phyloP scores from a whole-genome alignment of 2,888 invertebrate species.

The Blera fallax region DNA sequence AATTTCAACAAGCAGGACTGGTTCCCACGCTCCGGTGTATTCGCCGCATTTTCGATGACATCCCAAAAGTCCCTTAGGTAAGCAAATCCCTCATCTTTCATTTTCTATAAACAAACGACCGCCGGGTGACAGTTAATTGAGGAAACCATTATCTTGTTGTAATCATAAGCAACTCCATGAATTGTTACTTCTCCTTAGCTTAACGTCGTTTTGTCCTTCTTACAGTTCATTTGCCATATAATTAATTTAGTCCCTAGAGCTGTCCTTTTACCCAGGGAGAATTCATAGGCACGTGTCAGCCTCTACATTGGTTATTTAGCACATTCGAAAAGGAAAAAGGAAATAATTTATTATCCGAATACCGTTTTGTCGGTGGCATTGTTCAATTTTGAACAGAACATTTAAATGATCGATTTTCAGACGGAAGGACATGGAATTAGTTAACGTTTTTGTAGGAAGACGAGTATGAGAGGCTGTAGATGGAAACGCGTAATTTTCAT shows the following conservation, averaged over 20 bases:
- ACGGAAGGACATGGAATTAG: constrained; percentile 6
- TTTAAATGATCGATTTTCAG: constrained; percentile 16
- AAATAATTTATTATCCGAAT: constrained; percentile 8
- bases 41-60: not conserved
- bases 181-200: constrained; percentile 6
- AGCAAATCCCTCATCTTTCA: constrained; percentile 13
- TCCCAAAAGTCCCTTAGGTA: not conserved
- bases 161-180: constrained; percentile 15
- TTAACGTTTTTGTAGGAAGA: not conserved
- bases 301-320: not conserved
- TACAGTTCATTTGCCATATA: not conserved
- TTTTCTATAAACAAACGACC: constrained; percentile 18
- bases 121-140: constrained; percentile 29
- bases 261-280: not conserved
- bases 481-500: not conserved
- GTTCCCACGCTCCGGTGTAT: not conserved
- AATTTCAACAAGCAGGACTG: not conserved
- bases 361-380: not conserved
- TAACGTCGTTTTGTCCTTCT: constrained; percentile 16
- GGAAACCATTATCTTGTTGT: constrained; percentile 30
- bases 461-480: not conserved
- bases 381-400: not conserved
- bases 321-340: not conserved
- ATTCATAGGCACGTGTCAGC: not conserved
- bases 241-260: constrained; percentile 13